Conservation (phyloP, 2,888 invertebrate genomes). For the Ganaspis brasiliensis region DNA sequence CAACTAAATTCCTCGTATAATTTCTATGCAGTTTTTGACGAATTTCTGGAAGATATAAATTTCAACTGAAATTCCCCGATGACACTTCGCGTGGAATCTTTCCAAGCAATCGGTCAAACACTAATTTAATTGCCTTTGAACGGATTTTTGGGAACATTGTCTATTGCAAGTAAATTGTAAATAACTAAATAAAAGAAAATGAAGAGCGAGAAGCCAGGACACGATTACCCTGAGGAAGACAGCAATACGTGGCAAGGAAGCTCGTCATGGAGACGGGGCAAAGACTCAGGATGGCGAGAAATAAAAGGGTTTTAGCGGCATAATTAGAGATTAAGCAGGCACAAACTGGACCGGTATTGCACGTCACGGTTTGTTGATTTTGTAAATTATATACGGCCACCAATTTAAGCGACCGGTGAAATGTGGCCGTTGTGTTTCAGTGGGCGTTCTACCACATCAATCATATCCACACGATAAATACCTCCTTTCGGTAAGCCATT, state of each 20-base stretch:
- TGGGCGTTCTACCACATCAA: slow-evolving; percentile 76
- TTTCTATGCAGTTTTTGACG: too few species aligned
- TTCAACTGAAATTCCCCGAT: too few species aligned
- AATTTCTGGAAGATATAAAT: too few species aligned
- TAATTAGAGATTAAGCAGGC: slow-evolving; percentile 68
- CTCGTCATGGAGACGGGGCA: slow-evolving; percentile 48
- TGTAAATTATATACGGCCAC: slow-evolving; percentile 76
- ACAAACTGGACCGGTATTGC: slow-evolving; percentile 66
- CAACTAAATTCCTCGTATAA: too few species aligned
- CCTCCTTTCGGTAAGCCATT: slow-evolving; percentile 67
- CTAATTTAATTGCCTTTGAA: too few species aligned
- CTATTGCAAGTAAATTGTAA: too few species aligned
- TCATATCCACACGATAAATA: slow-evolving; percentile 72
- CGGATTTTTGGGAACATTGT: too few species aligned
- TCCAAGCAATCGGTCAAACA: too few species aligned
- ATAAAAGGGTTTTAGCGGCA: slow-evolving; percentile 68
- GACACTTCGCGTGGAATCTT: too few species aligned
- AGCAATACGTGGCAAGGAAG: slow-evolving; percentile 7
- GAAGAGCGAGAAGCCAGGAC: slow-evolving; percentile 4
- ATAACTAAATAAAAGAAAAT: too few species aligned
- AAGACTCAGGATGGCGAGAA: slow-evolving; percentile 62
- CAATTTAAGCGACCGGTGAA: slow-evolving; percentile 74
- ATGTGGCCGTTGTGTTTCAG: slow-evolving; percentile 72
- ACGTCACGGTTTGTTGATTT: slow-evolving; percentile 77
- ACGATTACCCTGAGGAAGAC: background rate